A percentile compares a stretch with the other conserved stretches of the same genome.
phyloP scores from a whole-genome alignment of 1,140 invertebrate genomes.

The Drosophila pandora region DNA sequence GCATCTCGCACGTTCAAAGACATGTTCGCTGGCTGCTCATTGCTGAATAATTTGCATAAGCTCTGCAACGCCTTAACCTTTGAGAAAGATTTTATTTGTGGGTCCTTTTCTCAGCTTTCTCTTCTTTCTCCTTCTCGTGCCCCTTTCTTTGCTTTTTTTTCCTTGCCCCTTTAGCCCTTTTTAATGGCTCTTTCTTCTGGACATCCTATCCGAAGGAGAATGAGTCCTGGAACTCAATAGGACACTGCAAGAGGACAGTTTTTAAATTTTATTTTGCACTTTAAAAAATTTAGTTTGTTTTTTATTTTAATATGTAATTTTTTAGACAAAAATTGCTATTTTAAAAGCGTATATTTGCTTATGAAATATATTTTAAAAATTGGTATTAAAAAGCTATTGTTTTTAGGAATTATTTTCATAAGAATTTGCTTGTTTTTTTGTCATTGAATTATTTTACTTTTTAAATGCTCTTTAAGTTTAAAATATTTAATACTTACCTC shows the following conservation, averaged over 20 bases:
- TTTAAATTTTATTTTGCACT: background rate
- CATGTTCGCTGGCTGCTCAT: slow-evolving; percentile 67
- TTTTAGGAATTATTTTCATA: too few species aligned
- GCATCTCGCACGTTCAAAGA: slow-evolving; percentile 55
- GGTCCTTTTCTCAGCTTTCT: slow-evolving; percentile 3
- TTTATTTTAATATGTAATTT: too few species aligned
- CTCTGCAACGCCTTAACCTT: slow-evolving; percentile 24
- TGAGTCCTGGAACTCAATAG: background rate
- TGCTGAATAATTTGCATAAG: slow-evolving; percentile 79
- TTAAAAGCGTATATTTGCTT: too few species aligned
- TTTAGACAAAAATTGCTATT: too few species aligned
- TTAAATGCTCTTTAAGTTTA: too few species aligned
- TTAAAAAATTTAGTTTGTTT: too few species aligned
- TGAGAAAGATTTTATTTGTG: slow-evolving; percentile 47
- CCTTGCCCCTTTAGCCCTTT: background rate
- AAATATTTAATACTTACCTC: too few species aligned
- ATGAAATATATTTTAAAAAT: too few species aligned
- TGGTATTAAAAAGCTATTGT: too few species aligned
- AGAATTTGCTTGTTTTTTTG: too few species aligned
- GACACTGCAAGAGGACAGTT: too few species aligned
- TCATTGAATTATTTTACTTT: too few species aligned
- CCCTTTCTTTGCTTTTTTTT: background rate
- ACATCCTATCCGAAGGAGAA: slow-evolving; percentile 9
- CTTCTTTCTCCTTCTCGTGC: background rate
- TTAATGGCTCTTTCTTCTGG: background rate